Conservation (phyloP, 2,113 vertebrate species). For the Drymodes brunneopygia region DNA sequence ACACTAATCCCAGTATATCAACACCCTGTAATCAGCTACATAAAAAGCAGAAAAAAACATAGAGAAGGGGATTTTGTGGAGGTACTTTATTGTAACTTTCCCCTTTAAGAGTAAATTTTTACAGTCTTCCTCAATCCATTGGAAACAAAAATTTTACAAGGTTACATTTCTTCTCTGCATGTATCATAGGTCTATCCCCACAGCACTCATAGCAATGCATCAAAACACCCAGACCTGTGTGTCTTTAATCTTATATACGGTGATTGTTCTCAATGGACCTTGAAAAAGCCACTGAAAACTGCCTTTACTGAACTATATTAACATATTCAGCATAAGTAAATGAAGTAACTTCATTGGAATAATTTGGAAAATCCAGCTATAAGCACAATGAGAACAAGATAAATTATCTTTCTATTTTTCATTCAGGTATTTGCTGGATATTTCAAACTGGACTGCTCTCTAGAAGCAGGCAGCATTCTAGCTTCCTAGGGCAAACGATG, state of each 20-base stretch:
- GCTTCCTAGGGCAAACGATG: background rate
- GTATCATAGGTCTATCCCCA: background rate
- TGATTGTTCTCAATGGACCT: background rate
- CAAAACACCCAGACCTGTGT: background rate
- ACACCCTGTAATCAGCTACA: background rate
- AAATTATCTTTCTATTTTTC: background rate
- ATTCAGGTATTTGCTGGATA: background rate
- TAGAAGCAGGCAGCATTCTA: background rate
- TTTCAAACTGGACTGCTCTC: background rate
- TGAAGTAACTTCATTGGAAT: background rate
- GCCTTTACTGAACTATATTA: background rate
- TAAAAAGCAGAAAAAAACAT: background rate
- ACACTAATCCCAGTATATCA: background rate
- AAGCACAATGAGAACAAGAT: background rate
- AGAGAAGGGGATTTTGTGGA: background rate
- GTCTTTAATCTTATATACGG: background rate
- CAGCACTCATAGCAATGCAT: background rate
- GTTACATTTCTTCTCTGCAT: background rate
- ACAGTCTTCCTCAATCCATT: background rate
- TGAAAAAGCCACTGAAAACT: background rate
- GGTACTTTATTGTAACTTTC: background rate
- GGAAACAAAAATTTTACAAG: background rate
- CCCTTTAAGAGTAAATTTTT: background rate
- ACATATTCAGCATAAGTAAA: background rate
- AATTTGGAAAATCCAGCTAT: background rate